phyloP scores from a whole-genome alignment of 2,113 vertebrate genomes.

The Coturnix japonica region DNA sequence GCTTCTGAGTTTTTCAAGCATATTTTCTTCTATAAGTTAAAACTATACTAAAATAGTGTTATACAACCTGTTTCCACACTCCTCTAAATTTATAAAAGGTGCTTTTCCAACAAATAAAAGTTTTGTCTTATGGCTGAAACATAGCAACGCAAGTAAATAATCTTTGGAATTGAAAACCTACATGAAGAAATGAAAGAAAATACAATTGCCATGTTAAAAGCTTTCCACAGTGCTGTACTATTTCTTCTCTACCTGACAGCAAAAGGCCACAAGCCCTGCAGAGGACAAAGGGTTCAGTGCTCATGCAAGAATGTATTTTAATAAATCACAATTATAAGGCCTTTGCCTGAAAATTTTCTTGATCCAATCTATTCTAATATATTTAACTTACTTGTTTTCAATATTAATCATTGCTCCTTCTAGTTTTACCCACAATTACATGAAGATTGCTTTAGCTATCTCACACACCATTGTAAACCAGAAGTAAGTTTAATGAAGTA shows the following conservation, averaged over 20 bases:
- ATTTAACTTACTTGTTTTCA: neutral
- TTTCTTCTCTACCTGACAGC: neutral
- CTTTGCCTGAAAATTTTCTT: neutral
- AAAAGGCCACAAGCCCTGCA: neutral
- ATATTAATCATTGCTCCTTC: neutral
- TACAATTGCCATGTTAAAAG: neutral
- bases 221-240: neutral
- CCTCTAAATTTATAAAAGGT: neutral
- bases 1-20: neutral
- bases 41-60: neutral
- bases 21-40: neutral
- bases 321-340: neutral
- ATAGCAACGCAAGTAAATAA: neutral
- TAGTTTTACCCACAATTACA: neutral
- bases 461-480: neutral
- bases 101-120: neutral
- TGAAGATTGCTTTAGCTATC: neutral
- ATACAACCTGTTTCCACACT: neutral
- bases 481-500: constrained; percentile 10
- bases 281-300: neutral
- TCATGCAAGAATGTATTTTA: neutral
- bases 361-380: neutral
- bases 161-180: neutral
- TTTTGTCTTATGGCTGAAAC: neutral
- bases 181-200: neutral